These are phyloP conservation scores for Uropsilus gracilis DNA, from an alignment of 2,113 vertebrate genomes.

Conservation along the genomic window DNA sequence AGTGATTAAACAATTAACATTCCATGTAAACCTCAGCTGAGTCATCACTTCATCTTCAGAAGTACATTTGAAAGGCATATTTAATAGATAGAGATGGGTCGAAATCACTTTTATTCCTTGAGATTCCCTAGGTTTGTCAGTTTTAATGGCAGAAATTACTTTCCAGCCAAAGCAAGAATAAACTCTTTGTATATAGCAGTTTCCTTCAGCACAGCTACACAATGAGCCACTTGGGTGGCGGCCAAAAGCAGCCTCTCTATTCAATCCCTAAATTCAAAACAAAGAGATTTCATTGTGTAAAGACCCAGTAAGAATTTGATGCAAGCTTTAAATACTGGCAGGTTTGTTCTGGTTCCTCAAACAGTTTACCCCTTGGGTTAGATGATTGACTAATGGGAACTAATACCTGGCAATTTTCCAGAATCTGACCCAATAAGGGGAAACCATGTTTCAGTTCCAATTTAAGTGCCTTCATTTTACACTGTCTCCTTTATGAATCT, in stretches of 20 bases:
- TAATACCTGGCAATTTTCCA: neutral
- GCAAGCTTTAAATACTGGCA: conserved; percentile 80
- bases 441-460: neutral
- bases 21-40: conserved; percentile 66
- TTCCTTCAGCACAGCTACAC: conserved; percentile 82
- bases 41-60: conserved; percentile 53
- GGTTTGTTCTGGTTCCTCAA: conserved; percentile 78
- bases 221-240: conserved; percentile 84
- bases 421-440: neutral
- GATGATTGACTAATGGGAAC: neutral
- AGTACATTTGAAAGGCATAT: conserved; percentile 71
- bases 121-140: conserved; percentile 83
- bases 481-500: neutral
- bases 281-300: conserved; percentile 85
- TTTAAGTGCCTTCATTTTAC: neutral
- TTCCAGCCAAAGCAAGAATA: conserved; percentile 86
- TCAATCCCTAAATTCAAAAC: conserved; percentile 84
- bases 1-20: conserved; percentile 82
- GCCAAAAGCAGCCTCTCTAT: conserved; percentile 83
- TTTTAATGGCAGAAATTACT: conserved; percentile 85
- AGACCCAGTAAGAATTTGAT: conserved; percentile 79
- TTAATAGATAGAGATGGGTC: conserved; percentile 79
- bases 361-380: conserved; percentile 76
- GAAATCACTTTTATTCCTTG: conserved; percentile 81
- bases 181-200: conserved; percentile 84